Conservation (phyloP, 2,888 invertebrate genomes). For the Phymatocera aterrima region DNA sequence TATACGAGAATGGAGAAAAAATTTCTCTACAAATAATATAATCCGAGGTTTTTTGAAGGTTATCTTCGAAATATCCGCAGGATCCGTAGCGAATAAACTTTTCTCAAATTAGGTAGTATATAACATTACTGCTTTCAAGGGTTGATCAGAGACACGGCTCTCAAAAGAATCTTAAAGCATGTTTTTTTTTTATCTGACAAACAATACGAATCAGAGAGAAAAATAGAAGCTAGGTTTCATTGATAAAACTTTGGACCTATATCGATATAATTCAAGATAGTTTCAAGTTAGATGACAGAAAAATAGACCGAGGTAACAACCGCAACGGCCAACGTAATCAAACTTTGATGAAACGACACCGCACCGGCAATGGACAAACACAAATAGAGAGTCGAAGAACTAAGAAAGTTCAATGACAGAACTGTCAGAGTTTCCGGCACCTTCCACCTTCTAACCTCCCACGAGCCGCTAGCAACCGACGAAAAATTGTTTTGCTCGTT, state of each 20-base stretch:
- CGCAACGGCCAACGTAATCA: background rate
- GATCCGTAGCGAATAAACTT: too few relatives aligned
- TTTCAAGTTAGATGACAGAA: background rate
- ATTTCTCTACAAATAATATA: background rate
- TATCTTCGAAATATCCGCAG: background rate
- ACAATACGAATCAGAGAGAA: background rate
- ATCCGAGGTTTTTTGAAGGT: background rate
- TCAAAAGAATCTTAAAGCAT: background rate
- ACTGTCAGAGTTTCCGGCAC: background rate
- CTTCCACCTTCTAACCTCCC: too few relatives aligned
- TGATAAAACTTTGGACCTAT: background rate
- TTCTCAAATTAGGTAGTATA: too few relatives aligned
- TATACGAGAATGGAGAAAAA: background rate
- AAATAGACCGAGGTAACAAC: background rate
- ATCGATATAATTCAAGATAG: too few relatives aligned
- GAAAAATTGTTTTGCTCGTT: background rate
- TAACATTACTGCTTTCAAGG: too few relatives aligned
- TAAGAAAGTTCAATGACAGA: constrained; percentile 18
- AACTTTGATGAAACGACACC: too few relatives aligned
- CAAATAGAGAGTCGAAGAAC: too few relatives aligned
- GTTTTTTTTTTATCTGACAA: background rate
- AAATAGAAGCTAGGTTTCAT: background rate
- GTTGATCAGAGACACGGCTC: background rate
- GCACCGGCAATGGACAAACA: too few relatives aligned
- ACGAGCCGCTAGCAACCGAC: background rate